phyloP scores from a whole-genome alignment of 2,888 invertebrate genomes.

The Caenorhabditis plicata region DNA sequence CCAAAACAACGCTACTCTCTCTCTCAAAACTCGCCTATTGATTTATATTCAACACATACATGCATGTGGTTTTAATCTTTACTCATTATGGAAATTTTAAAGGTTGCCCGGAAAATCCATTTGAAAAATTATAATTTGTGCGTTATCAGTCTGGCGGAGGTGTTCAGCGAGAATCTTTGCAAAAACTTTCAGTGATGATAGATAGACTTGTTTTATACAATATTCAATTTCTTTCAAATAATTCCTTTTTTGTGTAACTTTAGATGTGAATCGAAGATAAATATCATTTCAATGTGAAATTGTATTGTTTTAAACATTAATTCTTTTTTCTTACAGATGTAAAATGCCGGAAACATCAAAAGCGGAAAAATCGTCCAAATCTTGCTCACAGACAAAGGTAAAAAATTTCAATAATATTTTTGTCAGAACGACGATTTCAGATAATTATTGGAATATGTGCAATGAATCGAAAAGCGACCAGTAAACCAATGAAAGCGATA shows the following conservation, averaged over 20 bases:
- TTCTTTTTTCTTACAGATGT: slow-evolving; percentile 9
- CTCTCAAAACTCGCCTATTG: no score
- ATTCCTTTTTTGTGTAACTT: neutral
- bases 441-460: slow-evolving; percentile 98
- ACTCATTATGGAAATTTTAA: slow-evolving; percentile 5
- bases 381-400: neutral
- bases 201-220: no score
- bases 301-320: no score
- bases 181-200: no score
- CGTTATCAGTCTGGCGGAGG: no score
- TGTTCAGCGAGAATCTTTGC: no score
- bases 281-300: no score
- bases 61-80: no score
- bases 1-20: no score
- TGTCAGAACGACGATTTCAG: no score
- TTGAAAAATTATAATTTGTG: neutral
- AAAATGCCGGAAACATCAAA: slow-evolving; percentile 7
- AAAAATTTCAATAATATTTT: neutral
- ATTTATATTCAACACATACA: no score
- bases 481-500: slow-evolving; percentile 99
- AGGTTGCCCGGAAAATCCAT: slow-evolving; percentile 2
- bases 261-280: neutral
- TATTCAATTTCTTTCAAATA: neutral
- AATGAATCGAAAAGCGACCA: slow-evolving; percentile 95
- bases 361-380: slow-evolving; percentile 19